These are phyloP conservation scores for Ataeniobius toweri DNA, from an alignment of 2,797 vertebrate genomes.

Conservation along the genomic window DNA sequence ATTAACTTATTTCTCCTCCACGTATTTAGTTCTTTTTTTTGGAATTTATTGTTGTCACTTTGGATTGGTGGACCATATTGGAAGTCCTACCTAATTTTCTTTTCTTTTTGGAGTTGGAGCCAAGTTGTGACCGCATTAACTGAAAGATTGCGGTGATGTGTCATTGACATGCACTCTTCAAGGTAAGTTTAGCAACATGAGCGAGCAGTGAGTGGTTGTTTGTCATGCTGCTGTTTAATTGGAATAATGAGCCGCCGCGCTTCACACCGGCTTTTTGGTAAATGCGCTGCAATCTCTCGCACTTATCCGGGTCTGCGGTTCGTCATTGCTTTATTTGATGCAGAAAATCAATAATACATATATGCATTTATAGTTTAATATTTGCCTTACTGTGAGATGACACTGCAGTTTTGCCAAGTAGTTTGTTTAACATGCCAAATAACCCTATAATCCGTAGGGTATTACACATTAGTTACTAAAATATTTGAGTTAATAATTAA, in stretches of 20 bases:
- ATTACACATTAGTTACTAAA: not conserved
- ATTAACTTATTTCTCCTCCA: not conserved
- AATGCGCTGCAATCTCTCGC: constrained; percentile 3
- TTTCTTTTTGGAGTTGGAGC: not conserved
- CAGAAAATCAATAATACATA: not conserved
- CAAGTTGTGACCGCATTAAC: not conserved
- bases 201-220: not conserved
- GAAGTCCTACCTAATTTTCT: not conserved
- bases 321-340: not conserved
- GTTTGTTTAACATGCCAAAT: not conserved
- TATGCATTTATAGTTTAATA: not conserved
- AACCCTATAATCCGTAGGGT: too few species aligned
- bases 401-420: not conserved
- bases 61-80: constrained; percentile 19
- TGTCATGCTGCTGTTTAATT: not conserved
- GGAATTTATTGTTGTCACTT: not conserved
- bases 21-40: not conserved
- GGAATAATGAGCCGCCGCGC: not conserved
- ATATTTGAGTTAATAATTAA: not conserved
- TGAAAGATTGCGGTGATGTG: constrained; percentile 34
- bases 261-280: constrained; percentile 12
- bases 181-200: constrained; percentile 52
- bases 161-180: constrained; percentile 58
- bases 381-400: not conserved
- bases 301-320: not conserved